Conservation (phyloP, 1,140 invertebrate genomes). For the Atta cephalotes region DNA sequence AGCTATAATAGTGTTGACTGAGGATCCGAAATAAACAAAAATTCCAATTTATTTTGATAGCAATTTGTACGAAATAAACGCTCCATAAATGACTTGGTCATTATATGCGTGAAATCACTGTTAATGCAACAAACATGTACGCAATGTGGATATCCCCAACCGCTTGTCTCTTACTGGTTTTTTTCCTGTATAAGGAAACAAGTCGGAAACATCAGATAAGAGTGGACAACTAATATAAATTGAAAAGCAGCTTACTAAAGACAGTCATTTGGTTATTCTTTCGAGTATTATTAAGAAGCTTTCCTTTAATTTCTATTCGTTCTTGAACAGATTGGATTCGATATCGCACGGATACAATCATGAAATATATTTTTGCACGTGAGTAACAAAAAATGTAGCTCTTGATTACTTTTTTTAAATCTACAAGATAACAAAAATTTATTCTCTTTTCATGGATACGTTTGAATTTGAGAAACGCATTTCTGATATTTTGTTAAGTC, state of each 20-base stretch:
- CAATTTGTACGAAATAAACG: not conserved
- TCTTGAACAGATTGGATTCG: not conserved
- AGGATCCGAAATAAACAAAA: not conserved
- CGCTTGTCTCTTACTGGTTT: not conserved
- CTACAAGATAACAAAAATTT: not conserved
- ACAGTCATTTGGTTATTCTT: not conserved
- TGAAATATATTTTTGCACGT: slow-evolving; percentile 41
- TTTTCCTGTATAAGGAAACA: slow-evolving; percentile 44
- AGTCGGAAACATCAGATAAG: slow-evolving; percentile 21
- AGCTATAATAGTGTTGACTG: no score
- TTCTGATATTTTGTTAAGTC: not conserved
- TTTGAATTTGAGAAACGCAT: not conserved
- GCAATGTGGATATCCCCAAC: slow-evolving; percentile 33
- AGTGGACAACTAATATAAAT: not conserved
- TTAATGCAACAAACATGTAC: slow-evolving; percentile 8
- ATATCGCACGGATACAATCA: slow-evolving; percentile 22
- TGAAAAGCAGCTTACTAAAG: not conserved
- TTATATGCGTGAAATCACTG: not conserved
- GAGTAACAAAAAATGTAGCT: not conserved
- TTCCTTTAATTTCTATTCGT: not conserved
- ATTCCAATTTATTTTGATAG: not conserved
- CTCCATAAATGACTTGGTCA: no score
- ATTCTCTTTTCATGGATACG: not conserved
- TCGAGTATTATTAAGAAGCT: not conserved
- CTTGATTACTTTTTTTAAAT: not conserved